Percentiles rank a stretch among this genome's conserved stretches.
phyloP scores from a whole-genome alignment of 2,797 vertebrate genomes.

The Cryptoblepharus egeriae region DNA sequence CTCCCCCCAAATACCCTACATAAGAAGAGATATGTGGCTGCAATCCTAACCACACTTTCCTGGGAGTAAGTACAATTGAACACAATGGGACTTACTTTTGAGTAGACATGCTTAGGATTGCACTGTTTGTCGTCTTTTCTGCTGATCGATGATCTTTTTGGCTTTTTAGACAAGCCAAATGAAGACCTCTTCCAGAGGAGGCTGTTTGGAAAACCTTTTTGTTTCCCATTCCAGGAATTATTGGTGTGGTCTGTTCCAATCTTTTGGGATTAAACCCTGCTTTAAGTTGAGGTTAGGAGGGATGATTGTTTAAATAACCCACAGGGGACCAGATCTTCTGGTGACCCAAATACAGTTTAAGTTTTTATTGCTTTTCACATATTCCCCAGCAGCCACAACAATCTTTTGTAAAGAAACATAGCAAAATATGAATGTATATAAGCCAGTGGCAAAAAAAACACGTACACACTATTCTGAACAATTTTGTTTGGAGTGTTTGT shows the following conservation, averaged over 20 bases:
- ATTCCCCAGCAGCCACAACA: constrained; percentile 61
- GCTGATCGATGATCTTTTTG: constrained; percentile 2
- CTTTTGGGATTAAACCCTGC: constrained; percentile 66
- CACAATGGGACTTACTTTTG: no score
- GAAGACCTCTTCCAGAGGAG: constrained; percentile 24
- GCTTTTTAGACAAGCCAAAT: constrained; percentile 16
- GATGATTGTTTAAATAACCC: constrained; percentile 70
- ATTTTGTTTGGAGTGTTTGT: neutral
- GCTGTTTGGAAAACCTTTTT: constrained; percentile 33
- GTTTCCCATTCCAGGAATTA: constrained; percentile 65
- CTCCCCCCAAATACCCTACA: neutral
- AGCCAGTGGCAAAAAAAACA: neutral
- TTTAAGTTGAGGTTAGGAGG: constrained; percentile 58
- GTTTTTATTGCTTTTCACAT: constrained; percentile 72
- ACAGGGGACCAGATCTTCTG: constrained; percentile 62
- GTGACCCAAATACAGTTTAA: constrained; percentile 75
- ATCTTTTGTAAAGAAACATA: constrained; percentile 52
- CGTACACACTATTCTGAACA: neutral
- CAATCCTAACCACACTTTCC: no score
- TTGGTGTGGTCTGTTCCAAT: constrained; percentile 64
- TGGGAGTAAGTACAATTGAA: no score
- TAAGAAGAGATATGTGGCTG: rapidly evolving
- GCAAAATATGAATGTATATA: neutral
- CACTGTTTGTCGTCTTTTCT: no score
- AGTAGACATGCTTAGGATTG: no score